phyloP scores from a whole-genome alignment of 2,797 vertebrate genomes.

The Aselliscus stoliczkanus region DNA sequence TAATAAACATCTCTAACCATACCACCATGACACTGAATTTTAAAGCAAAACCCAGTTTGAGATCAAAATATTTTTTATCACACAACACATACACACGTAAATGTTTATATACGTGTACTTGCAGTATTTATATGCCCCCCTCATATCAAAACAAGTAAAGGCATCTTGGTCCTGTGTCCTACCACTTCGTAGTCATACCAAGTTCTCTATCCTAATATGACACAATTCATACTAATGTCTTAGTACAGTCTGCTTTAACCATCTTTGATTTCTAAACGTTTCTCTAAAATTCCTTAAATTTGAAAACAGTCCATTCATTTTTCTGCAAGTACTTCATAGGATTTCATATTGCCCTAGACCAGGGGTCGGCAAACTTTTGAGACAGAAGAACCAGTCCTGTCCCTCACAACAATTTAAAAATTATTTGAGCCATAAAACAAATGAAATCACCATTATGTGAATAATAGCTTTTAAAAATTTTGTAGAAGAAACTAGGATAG shows the following conservation, averaged over 20 bases:
- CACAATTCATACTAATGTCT: not conserved
- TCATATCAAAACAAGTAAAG: not conserved
- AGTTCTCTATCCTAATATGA: not conserved
- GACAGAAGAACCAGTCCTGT: no score
- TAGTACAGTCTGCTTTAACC: not conserved
- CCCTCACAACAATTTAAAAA: no score
- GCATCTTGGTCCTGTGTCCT: not conserved
- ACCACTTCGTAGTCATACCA: not conserved
- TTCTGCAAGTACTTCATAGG: not conserved
- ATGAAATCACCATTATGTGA: no score
- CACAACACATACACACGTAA: not conserved
- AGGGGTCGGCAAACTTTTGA: no score
- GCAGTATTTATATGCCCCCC: not conserved
- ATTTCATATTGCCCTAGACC: not conserved
- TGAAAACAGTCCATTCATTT: not conserved
- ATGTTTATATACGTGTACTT: not conserved
- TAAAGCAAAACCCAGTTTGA: not conserved
- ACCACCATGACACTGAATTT: not conserved
- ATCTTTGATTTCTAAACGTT: not conserved
- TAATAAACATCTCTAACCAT: not conserved
- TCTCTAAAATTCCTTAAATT: not conserved
- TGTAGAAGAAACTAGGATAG: no score
- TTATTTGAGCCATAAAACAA: no score
- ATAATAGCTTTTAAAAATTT: no score
- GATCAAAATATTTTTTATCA: slow-evolving; percentile 12